Evolutionary conservation across 2,797 vertebrate genomes (phyloP), one percentile per base, ranked within the genome.

Genomic region (Bucorvus abyssinicus): DNA sequence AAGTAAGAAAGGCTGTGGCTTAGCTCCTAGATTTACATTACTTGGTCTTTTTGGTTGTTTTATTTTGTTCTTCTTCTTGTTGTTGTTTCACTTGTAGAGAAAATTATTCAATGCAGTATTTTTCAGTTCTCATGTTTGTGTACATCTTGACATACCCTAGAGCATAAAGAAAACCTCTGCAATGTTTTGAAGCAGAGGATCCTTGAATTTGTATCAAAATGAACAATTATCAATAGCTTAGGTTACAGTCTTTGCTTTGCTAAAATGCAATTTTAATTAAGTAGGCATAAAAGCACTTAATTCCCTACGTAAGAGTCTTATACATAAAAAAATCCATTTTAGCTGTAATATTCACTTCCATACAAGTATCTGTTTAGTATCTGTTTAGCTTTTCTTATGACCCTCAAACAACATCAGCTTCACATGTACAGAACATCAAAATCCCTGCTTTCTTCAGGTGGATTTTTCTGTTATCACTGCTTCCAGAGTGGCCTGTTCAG

Each of bases 401-500:
- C 38, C 26, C 27, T 5, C 11, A 77, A 87, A 12, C 40, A 78
- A 50, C 14, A 64, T 40, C 56, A 90, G 2, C 8, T 63, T 63
- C 70, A 74, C 4, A 27, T 57, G 68, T 9, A 47, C 1, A 1
- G 49, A 94, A 64, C 38, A 92, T 73, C 53, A 88, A 81, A 93
- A 87, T 45, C 61, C 22, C 52, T 92, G 20, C 26, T 71, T 86
- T 53, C 29, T 93, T 88, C 70, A 89, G 86, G 90, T 87, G 40
- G 27, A 82, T 93, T 83, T 74, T 84, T 53, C 49, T 77, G 75
- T 74, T 93, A 83, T 89, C 91, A 38, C 57, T 68, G 44, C 8
- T 96, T 50, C 84, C 89, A 89, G 55, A 94, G 50, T 64, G 77
- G 38, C 50, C 80, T 87, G 84, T 94, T 75, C 92, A 81, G 65